A percentile compares a stretch with the other conserved stretches of the same genome.
Conservation (phyloP, 2,113 vertebrate species). For the Apodemus speciosus region DNA sequence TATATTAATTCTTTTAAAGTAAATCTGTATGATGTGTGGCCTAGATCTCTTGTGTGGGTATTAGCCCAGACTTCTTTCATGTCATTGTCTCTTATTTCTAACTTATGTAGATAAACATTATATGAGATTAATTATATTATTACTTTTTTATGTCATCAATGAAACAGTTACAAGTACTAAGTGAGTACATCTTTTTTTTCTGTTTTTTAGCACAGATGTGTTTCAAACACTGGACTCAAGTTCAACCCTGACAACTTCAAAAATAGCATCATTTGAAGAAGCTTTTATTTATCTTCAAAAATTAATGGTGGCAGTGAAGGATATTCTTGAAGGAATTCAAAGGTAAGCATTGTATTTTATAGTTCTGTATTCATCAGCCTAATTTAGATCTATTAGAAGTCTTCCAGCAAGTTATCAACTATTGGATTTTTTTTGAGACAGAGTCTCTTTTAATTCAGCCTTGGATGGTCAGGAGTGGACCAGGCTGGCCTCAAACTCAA, state of each 20-base stretch:
- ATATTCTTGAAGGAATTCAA: slow-evolving; percentile 90
- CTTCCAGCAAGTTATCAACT: slow-evolving; percentile 25
- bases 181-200: neutral
- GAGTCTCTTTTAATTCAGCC: neutral
- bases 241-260: slow-evolving; percentile 70
- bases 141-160: neutral
- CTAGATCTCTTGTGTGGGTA: neutral
- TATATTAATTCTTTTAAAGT: slow-evolving; percentile 7
- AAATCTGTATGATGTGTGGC: neutral
- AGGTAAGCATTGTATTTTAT: slow-evolving; percentile 84
- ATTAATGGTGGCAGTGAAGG: slow-evolving; percentile 88
- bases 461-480: neutral
- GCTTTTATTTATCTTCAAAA: slow-evolving; percentile 89
- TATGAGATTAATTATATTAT: slow-evolving; percentile 6
- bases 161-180: slow-evolving; percentile 2
- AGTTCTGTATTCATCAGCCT: neutral
- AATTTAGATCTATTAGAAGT: slow-evolving; percentile 8
- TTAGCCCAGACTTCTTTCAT: neutral
- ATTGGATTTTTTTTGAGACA: neutral
- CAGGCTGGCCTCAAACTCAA: neutral
- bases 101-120: slow-evolving; percentile 10
- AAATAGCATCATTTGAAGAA: slow-evolving; percentile 87
- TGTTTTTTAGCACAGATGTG: slow-evolving; percentile 80
- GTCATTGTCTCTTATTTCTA: slow-evolving; percentile 1
- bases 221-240: slow-evolving; percentile 83